These are phyloP conservation scores for Hyla sarda DNA, from an alignment of 2,113 vertebrate genomes.

Conservation along the genomic window DNA sequence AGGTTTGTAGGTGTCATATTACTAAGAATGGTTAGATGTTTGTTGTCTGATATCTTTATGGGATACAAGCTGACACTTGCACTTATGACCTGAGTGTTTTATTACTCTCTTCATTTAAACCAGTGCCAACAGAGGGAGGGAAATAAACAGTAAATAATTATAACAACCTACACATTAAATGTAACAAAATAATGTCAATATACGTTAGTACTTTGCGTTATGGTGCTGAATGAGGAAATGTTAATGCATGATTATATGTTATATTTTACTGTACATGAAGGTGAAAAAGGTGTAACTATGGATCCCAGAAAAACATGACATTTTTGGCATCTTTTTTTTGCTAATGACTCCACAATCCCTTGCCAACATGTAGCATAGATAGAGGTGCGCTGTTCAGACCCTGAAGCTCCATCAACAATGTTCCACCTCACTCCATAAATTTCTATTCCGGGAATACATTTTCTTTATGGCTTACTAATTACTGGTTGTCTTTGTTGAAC, in stretches of 20 bases:
- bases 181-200: neutral
- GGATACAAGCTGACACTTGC: neutral
- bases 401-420: conserved; percentile 15
- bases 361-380: neutral
- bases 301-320: neutral
- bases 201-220: neutral
- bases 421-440: conserved; percentile 29
- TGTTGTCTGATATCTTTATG: neutral
- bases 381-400: conserved; percentile 7
- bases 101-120: neutral
- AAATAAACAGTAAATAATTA: neutral
- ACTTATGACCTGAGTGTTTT: neutral
- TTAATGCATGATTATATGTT: neutral
- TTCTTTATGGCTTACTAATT: conserved; percentile 40
- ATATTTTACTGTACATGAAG: neutral
- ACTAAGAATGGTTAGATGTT: neutral
- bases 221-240: neutral
- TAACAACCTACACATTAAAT: neutral
- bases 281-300: neutral
- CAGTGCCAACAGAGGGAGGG: neutral
- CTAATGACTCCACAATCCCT: neutral
- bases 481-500: conserved; percentile 46
- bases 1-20: neutral
- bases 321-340: neutral
- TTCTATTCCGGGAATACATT: conserved; percentile 19